Base-by-base conservation (phyloP, 2,113 vertebrate genomes). In the Colaptes auratus region DNA sequence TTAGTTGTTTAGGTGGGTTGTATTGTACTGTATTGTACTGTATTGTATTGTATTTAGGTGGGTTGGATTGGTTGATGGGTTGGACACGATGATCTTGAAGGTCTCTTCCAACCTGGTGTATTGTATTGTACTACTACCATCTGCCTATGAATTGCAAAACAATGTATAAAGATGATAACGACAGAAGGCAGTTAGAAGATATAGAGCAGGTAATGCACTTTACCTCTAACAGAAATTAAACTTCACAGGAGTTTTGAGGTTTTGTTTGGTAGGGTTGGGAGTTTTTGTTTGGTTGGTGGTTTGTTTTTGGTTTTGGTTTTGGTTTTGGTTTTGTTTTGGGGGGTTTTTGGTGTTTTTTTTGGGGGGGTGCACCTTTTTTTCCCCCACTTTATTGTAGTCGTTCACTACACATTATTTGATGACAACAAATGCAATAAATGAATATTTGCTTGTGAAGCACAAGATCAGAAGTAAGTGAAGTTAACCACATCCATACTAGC, bases 381-480 rank as follows among this genome's bases (percentile, higher is more conserved):
- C 82, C 74, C 82, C 74, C 27, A 33, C 2, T 46, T 27, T 59
- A n/a, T 55, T 5, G 48, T 24, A 24, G 4, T 55, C 66, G 23
- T 21, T 71, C 23, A 48, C 18, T 42, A 15, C 18, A 20, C 1
- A 33, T 67, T 31, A 73, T 84, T 78, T 72, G 72, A 82, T 28
- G 16, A 36, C 2, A 75, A 46, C 0, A 75, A 60, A 91, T 16
- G 3, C 3, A 75, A 58, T n/a, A 69, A 50, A 35, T 64, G 3
- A 55, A 8, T 85, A 44, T 77, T 72, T 73, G 1, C 13, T 76
- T 79, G 1, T 0, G 0, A 76, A 91, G 6, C 7, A 42, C 12
- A 82, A 66, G 69, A 53, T 39, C 10, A 67, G 6, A 89, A 53
- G 7, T 36, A 77, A 56, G 12, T 7, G 35, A 56, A 75, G 21